Evolutionary conservation across 1,140 invertebrate species (phyloP).

Genomic region (Phymastichus coffea): DNA sequence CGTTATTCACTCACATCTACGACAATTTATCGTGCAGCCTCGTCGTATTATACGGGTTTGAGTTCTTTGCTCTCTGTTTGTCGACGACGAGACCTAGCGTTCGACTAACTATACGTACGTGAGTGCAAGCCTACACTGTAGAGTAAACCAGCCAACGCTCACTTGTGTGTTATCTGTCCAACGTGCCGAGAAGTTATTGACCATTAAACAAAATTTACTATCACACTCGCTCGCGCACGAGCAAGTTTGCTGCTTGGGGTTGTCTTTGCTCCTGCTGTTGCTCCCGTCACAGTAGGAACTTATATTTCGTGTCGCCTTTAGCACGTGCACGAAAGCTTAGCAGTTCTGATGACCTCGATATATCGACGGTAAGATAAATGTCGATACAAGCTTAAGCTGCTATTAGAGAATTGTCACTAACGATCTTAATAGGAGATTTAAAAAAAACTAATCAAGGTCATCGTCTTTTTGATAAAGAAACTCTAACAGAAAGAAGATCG

Average conservation of each 20-base stretch:
- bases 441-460: too few relatives aligned
- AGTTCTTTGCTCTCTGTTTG: slow-evolving; percentile 3
- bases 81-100: not conserved
- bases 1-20: not conserved
- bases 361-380: too few relatives aligned
- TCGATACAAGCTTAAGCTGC: too few relatives aligned
- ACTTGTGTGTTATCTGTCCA: slow-evolving; percentile 3
- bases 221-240: not conserved
- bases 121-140: not conserved
- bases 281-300: too few relatives aligned
- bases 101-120: not conserved
- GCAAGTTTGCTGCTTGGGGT: not conserved
- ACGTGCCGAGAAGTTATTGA: slow-evolving; percentile 15
- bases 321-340: too few relatives aligned
- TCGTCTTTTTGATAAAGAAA: too few relatives aligned
- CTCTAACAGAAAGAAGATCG: too few relatives aligned
- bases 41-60: not conserved
- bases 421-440: too few relatives aligned
- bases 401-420: too few relatives aligned
- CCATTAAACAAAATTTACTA: slow-evolving; percentile 20
- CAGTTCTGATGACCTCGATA: too few relatives aligned
- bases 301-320: too few relatives aligned
- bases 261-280: not conserved
- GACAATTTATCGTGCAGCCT: not conserved
- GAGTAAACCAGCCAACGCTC: not conserved